A percentile compares a stretch with the other conserved stretches of the same genome.
Conservation (phyloP, 2,888 invertebrate genomes). For the Zonitis immaculata region DNA sequence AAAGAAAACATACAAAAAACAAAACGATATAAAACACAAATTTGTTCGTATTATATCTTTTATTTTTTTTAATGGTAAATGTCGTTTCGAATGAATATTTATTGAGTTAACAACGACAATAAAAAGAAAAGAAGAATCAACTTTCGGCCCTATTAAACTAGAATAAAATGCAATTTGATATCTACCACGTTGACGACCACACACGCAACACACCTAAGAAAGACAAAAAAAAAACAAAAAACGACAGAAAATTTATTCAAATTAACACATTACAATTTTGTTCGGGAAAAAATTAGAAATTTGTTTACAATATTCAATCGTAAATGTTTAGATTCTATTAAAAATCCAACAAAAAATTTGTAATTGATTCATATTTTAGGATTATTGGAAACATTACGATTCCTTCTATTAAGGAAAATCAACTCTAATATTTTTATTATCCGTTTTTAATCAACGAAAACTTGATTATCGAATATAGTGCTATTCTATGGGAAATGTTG, state of each 20-base stretch:
- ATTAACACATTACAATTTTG: not conserved
- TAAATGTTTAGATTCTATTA: not conserved
- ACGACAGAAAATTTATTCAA: not conserved
- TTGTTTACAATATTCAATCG: not conserved
- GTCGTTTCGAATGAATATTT: not conserved
- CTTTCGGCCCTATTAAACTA: constrained; percentile 3
- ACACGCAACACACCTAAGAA: not conserved
- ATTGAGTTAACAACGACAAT: not conserved
- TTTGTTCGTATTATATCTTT: not conserved
- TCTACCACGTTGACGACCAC: not conserved
- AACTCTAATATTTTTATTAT: too few species aligned
- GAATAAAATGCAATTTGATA: constrained; percentile 3
- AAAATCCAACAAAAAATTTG: too few species aligned
- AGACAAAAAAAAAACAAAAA: not conserved
- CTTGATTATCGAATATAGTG: too few species aligned
- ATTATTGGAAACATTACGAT: too few species aligned
- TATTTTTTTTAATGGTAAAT: not conserved
- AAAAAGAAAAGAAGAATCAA: not conserved
- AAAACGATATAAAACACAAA: not conserved
- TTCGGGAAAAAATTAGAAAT: not conserved
- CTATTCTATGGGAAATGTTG: too few species aligned
- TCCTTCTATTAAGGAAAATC: too few species aligned
- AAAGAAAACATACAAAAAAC: too few species aligned
- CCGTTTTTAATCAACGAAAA: too few species aligned
- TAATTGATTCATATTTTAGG: too few species aligned